Conservation (phyloP, 2,888 invertebrate genomes). For the Eledona agricola region DNA sequence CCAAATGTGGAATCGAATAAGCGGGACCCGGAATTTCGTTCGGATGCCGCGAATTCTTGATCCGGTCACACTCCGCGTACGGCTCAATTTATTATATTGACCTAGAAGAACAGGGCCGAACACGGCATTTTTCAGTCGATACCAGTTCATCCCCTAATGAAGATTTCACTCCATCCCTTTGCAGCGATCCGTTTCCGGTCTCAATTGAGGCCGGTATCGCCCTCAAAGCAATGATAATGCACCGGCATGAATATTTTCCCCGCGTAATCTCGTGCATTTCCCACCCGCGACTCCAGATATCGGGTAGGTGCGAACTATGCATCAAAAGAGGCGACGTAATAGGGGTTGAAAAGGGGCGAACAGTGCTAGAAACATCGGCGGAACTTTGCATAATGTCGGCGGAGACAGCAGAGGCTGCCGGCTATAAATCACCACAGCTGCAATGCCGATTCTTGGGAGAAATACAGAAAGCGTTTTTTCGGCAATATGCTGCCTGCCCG, state of each 20-base stretch:
- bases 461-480: constrained; percentile 18
- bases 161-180: constrained; percentile 2
- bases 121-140: no score
- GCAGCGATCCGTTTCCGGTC: constrained; percentile 14
- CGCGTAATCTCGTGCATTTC: constrained; percentile 49
- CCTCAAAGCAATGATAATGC: constrained; percentile 48
- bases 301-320: constrained; percentile 52
- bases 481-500: constrained; percentile 13
- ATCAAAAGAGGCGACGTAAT: constrained; percentile 50
- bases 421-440: constrained; percentile 61
- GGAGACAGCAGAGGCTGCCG: constrained; percentile 61
- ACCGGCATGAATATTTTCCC: constrained; percentile 51
- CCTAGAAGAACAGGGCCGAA: no score
- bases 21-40: no score
- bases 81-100: no score
- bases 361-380: constrained; percentile 58
- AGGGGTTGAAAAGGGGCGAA: constrained; percentile 45
- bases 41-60: no score
- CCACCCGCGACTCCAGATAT: constrained; percentile 47
- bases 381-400: constrained; percentile 64
- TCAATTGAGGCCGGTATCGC: constrained; percentile 33
- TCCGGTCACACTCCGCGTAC: no score
- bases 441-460: constrained; percentile 38
- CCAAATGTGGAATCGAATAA: no score
- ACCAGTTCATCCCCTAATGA: no score